Evolutionary conservation across 2,797 vertebrate species (phyloP).

Genomic region (Channallabes apus): DNA sequence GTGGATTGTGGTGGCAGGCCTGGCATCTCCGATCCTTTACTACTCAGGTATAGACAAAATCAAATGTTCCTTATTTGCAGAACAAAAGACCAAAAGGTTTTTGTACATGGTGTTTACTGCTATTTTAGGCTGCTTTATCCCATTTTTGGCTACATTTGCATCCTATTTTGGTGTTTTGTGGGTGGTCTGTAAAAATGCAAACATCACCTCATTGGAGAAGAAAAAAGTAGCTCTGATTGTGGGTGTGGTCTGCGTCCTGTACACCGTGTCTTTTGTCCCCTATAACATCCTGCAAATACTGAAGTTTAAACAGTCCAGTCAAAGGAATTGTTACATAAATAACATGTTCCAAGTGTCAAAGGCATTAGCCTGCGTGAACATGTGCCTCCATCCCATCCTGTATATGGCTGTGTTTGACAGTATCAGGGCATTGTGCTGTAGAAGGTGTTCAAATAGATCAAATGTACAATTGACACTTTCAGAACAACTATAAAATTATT

Average conservation of each 20-base stretch:
- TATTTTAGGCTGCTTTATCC: conserved; percentile 73
- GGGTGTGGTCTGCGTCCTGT: conserved; percentile 68
- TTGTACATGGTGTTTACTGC: conserved; percentile 70
- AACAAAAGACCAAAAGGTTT: conserved; percentile 20
- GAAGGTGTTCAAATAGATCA: conserved; percentile 56
- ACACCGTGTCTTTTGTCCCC: conserved; percentile 78
- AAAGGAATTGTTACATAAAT: conserved; percentile 45
- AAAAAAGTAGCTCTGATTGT: conserved; percentile 73
- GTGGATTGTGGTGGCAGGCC: conserved; percentile 68
- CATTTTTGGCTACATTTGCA: conserved; percentile 75
- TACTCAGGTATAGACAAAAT: conserved; percentile 58
- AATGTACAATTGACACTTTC: background rate
- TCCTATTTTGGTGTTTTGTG: conserved; percentile 72
- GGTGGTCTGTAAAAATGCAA: conserved; percentile 69
- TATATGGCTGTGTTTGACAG: conserved; percentile 78
- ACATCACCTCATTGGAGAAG: conserved; percentile 69
- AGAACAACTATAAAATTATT: background rate
- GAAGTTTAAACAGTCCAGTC: conserved; percentile 48
- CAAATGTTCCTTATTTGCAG: background rate
- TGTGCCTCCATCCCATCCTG: conserved; percentile 83
- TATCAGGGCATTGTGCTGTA: conserved; percentile 68
- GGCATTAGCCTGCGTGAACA: conserved; percentile 76
- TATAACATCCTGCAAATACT: conserved; percentile 71
- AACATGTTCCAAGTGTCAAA: conserved; percentile 67
- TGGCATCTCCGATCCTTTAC: conserved; percentile 70